Percentiles rank a stretch among this genome's conserved stretches.
Evolutionary conservation across 2,113 vertebrate species (phyloP).

Genomic region (Xiphophorus couchianus): DNA sequence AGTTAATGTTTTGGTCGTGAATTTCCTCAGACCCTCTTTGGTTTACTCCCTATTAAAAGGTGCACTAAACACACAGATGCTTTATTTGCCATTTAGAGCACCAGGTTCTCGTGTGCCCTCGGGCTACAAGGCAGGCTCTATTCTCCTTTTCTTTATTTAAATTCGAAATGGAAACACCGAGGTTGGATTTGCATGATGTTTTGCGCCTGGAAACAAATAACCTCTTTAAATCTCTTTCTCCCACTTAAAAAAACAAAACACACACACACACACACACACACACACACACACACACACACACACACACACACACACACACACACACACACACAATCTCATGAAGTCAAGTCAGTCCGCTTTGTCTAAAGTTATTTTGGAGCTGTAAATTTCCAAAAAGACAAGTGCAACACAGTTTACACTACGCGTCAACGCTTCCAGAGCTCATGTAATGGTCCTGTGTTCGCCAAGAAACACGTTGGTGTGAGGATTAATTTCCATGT

Average conservation of each 20-base stretch:
- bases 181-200: constrained; percentile 5
- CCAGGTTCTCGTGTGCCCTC: not conserved
- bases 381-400: not conserved
- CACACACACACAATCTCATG: no score
- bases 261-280: no score
- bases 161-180: constrained; percentile 1
- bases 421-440: not conserved
- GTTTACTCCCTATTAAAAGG: not conserved
- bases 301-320: no score
- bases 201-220: not conserved
- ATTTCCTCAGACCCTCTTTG: not conserved
- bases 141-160: not conserved
- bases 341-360: constrained; percentile 12
- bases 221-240: not conserved
- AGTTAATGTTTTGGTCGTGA: not conserved
- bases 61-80: not conserved
- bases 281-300: no score
- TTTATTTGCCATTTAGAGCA: not conserved
- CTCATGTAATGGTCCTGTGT: constrained; percentile 79
- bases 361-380: constrained; percentile 11
- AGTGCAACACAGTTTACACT: constrained; percentile 35
- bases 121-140: not conserved
- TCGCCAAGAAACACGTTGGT: constrained; percentile 92
- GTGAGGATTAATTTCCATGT: constrained; percentile 97
- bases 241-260: not conserved